Evolutionary conservation across 2,888 invertebrate genomes (phyloP), one percentile per base, ranked within the genome.

Genomic region (Megamerina dolium): DNA sequence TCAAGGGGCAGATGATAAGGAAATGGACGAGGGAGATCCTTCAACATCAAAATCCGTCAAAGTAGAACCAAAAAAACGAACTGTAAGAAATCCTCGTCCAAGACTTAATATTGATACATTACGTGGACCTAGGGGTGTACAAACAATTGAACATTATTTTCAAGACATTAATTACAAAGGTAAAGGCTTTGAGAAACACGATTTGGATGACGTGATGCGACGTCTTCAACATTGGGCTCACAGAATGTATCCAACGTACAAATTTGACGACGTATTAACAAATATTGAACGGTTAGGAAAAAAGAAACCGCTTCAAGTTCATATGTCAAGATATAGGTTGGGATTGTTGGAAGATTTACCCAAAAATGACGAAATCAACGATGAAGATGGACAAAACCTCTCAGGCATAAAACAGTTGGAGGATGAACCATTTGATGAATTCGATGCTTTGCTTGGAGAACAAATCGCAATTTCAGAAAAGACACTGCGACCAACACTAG

Each of bases 181-280:
- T 1, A 85, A 84, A 70, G 87, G 88, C 0, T 75, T 85, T 63
- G 95, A 95, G 70, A 82, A 80, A 53, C 77, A 82, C 38, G 94
- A 96, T 71, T 72, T 97, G 29, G 80, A 87, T 56, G 69, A 80
- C 48, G 74, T 95, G 0, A 76, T 97, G 74, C 83, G 85, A 41
- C 82, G 81, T 44, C 66, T 95, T 41, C 90, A 95, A 59, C 91
- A 95, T 63, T 97, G 96, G 96, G 86, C 85, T 0, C 93, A 95
- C 70, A 77, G 94, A 37, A 72, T 97, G 52, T 94, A 85, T 71
- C 95, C 96, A 0, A 89, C 86, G 62, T 85, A 85, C 62, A 79
- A 83, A 12, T 96, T 95, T 71, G 87, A 87, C 61, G 92, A 94
- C 66, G 84, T 87, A 50, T 70, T 95, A 3, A 76, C 77, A n/a